Percentiles rank a stretch among this genome's conserved stretches.
phyloP scores from a whole-genome alignment of 1,140 invertebrate species.

The Caenorhabditis remanei region DNA sequence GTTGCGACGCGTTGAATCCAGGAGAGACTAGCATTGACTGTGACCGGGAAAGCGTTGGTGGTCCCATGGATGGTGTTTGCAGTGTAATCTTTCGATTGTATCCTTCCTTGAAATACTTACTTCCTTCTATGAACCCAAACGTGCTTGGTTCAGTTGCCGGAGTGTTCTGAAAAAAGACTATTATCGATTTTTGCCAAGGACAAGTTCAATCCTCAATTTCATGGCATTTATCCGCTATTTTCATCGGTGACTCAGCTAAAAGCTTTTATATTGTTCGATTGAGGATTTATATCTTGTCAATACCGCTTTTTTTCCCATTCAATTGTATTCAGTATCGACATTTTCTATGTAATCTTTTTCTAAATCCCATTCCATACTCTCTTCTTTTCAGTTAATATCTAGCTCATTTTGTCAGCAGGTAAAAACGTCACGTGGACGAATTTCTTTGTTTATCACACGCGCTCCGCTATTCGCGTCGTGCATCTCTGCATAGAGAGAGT shows the following conservation, averaged over 20 bases:
- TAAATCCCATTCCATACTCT: not conserved
- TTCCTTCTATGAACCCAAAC: slow-evolving; percentile 40
- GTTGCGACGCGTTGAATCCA: not conserved
- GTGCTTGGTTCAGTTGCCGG: not conserved
- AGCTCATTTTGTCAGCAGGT: not conserved
- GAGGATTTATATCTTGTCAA: too few relatives aligned
- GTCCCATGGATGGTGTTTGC: not conserved
- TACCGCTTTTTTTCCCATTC: too few relatives aligned
- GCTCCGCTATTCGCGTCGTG: not conserved
- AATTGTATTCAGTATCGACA: too few relatives aligned
- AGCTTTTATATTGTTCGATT: too few relatives aligned
- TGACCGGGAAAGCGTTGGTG: not conserved
- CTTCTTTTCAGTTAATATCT: not conserved
- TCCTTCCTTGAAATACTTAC: not conserved
- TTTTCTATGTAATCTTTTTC: not conserved
- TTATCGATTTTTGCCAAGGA: not conserved
- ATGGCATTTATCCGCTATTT: too few relatives aligned
- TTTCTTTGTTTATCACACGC: slow-evolving; percentile 25
- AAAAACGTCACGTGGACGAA: too few relatives aligned
- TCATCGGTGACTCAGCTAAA: too few relatives aligned
- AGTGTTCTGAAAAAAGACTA: not conserved
- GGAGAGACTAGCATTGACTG: slow-evolving; percentile 27
- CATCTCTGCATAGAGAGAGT: not conserved
- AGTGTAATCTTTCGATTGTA: not conserved
- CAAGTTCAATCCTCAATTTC: too few relatives aligned